Percentiles rank a stretch among this genome's conserved stretches.
These are phyloP conservation scores for Pseudorhombus dupliciocellatus DNA, from an alignment of 2,113 vertebrate genomes.

Conservation along the genomic window DNA sequence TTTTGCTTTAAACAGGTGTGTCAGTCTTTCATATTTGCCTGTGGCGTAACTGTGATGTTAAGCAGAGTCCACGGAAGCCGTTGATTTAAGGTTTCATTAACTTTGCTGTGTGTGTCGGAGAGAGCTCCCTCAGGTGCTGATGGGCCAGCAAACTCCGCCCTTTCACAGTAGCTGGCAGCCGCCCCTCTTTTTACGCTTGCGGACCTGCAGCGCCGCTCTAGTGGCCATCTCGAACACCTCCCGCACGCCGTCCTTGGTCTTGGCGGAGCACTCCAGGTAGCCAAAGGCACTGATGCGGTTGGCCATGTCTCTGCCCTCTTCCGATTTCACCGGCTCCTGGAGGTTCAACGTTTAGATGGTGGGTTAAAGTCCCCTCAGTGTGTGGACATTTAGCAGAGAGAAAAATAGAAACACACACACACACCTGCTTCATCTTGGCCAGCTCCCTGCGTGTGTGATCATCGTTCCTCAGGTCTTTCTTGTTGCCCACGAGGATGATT, in stretches of 20 bases:
- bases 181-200: slow-evolving; percentile 90
- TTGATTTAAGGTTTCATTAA: slow-evolving; percentile 64
- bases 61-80: slow-evolving; percentile 73
- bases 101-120: slow-evolving; percentile 34
- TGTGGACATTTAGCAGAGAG: neutral
- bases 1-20: slow-evolving; percentile 70
- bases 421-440: slow-evolving; percentile 97
- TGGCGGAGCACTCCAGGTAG: slow-evolving; percentile 98
- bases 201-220: slow-evolving; percentile 92
- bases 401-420: slow-evolving; percentile 59
- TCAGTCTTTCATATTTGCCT: slow-evolving; percentile 72
- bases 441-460: slow-evolving; percentile 94
- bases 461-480: slow-evolving; percentile 96
- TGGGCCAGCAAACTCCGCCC: slow-evolving; percentile 19
- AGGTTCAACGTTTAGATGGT: neutral
- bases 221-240: slow-evolving; percentile 99
- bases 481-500: slow-evolving; percentile 97
- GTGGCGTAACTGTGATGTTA: slow-evolving; percentile 55
- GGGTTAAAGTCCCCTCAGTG: neutral
- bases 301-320: slow-evolving; percentile 97
- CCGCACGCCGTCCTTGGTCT: slow-evolving; percentile 97
- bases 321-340: slow-evolving; percentile 93
- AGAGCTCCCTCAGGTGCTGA: slow-evolving; percentile 29
- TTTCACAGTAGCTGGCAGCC: slow-evolving; percentile 90
- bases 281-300: slow-evolving; percentile 96